Evolutionary conservation across 2,113 vertebrate species (phyloP), one percentile per base, ranked within the genome.

Genomic region (Macquaria ambigua): DNA sequence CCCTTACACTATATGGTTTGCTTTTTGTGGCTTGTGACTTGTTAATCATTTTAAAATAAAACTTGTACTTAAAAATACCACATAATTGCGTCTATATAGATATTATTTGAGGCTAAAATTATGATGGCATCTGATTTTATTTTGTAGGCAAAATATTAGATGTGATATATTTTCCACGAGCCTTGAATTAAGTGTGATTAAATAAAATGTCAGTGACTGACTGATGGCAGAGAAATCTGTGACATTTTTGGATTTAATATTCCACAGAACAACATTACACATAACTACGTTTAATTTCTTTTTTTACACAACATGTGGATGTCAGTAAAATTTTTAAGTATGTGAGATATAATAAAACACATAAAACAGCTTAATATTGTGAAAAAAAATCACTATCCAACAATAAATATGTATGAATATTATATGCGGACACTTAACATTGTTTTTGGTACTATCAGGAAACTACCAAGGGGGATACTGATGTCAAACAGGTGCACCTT

Each of bases 401-500:
- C 66, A 37, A 66, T 58, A 63, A 52, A 66, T 62, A 14, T 72
- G 21, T 31, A 12, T 70, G 11, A 25, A 67, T 80, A 73, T 80
- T 74, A 15, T 16, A 79, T 43, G 14, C 50, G 39, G 4, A 46
- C 9, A 61, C 31, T 56, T 64, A 1, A 34, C 34, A 8, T 14
- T 53, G 12, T 67, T 72, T 43, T 56, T 75, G 10, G n/a, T 41
- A 9, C 37, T 61, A 21, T 72, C 82, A 85, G 6, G 28, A 77
- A 25, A 62, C 71, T 28, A 66, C 37, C 52, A n/a, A 53, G 52
- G 66, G 53, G 68, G 31, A 68, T 56, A 20, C 70, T 74, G 76
- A 68, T 77, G 78, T 84, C 75, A 89, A 80, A 92, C 87, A 92
- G 90, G 91, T 92, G 91, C 90, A 91, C 85, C 90, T 90, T 90